Base-by-base conservation (phyloP, 1,140 invertebrate species). In the Pachyrhynchus sulphureomaculatus region DNA sequence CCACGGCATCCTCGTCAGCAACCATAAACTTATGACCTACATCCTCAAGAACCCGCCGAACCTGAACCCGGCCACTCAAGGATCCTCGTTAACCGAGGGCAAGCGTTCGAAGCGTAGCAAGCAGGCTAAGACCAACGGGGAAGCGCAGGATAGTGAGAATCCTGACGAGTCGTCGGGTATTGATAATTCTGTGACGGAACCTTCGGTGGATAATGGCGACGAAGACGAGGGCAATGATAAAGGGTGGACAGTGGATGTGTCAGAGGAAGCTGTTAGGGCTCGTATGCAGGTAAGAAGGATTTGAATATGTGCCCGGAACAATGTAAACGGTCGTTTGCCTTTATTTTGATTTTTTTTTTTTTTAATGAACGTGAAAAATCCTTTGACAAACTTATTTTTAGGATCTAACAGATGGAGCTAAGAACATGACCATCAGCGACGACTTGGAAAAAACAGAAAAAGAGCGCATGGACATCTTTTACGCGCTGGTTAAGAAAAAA, bases 1-100 rank as follows among this genome's bases (percentile, higher is more conserved):
- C 80, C 87, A 90, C 75, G 93, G 91, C n/a, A 80, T 83, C 57
- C 79, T 97, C 5, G 95, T 98, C 76, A 93, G 91, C 76, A 91
- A 91, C 72, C 97, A 99, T 77, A 98, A 98, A 77, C 83, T 99
- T 23, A 97, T 97, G 69, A 98, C 96, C 0, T 99, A 93, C 81
- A 99, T 99, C 68, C 79, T 99, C 45, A 99, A 99, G 79, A 98
- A 99, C 83, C 97, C 96, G 64, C 95, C 95, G 56, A 91, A 83
- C 59, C 73, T 88, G 37, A 91, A 91, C 76, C 91, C 89, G 13
- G 86, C 88, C 34, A 82, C 85, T 32, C 89, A 92, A 75, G 91
- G 90, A 10, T 88, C 90, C 1, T 92, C 90, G 0, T 76, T 93
- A 23, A 92, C 90, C 21, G 89, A 92, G 72, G 89, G 90, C 6